A percentile compares a stretch with the other conserved stretches of the same genome.
These are phyloP conservation scores for Mohoua ochrocephala DNA, from an alignment of 2,113 vertebrate genomes.

Conservation along the genomic window DNA sequence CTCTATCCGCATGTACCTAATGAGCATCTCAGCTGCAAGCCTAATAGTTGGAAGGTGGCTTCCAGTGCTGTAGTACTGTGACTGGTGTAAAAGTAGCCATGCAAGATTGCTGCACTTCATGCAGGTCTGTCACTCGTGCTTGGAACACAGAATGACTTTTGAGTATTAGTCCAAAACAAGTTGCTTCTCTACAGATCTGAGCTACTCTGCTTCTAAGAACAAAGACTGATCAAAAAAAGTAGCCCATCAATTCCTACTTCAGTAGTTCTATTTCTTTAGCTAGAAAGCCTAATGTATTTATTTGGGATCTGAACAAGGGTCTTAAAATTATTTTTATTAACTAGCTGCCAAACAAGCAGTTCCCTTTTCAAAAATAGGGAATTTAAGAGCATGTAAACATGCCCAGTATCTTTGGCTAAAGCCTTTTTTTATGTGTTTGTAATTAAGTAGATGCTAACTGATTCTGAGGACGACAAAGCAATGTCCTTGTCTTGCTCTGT, in stretches of 20 bases:
- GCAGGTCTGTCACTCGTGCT: background rate
- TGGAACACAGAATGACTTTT: background rate
- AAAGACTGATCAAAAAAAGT: background rate
- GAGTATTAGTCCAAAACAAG: background rate
- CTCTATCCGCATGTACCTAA: background rate
- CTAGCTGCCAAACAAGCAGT: background rate
- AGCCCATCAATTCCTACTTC: background rate
- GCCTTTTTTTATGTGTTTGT: background rate
- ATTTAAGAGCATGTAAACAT: background rate
- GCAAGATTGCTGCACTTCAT: background rate
- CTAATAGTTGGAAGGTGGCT: background rate
- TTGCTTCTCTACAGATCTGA: background rate
- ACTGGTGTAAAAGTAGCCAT: background rate
- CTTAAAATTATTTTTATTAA: background rate
- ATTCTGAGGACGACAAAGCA: background rate
- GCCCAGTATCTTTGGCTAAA: background rate
- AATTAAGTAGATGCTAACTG: background rate
- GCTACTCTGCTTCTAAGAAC: background rate
- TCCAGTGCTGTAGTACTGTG: background rate
- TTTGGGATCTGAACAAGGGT: background rate
- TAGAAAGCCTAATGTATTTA: background rate
- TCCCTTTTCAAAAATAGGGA: background rate
- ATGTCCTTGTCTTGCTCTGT: background rate
- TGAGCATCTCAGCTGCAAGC: background rate
- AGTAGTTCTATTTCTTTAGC: background rate